Evolutionary conservation across 2,113 vertebrate species (phyloP).

Genomic region (Polypterus senegalus): DNA sequence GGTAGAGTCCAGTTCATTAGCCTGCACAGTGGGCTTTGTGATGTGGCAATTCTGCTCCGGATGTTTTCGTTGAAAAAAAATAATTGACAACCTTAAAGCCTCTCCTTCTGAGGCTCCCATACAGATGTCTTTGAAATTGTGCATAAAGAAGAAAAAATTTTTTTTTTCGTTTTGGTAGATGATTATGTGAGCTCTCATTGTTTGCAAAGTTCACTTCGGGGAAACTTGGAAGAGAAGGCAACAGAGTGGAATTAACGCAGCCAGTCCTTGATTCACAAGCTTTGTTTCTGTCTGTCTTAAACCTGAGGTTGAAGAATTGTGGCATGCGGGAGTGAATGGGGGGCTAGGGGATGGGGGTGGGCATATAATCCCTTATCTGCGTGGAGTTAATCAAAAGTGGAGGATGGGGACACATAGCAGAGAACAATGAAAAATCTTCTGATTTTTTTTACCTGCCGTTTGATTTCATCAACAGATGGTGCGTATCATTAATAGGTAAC

Average conservation of each 20-base stretch:
- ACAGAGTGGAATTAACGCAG: constrained; percentile 4
- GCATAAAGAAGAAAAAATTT: constrained; percentile 2
- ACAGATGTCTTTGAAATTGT: constrained; percentile 4
- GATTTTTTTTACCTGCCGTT: too few relatives aligned
- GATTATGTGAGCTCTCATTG: constrained; percentile 1
- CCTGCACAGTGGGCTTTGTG: constrained; percentile 25
- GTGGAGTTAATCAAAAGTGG: too few relatives aligned
- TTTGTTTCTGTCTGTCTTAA: too few relatives aligned
- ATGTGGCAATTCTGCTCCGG: constrained; percentile 18
- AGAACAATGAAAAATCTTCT: too few relatives aligned
- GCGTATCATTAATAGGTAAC: too few relatives aligned
- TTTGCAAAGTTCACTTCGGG: constrained; percentile 4
- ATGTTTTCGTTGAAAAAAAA: constrained; percentile 24
- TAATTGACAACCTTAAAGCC: constrained; percentile 34
- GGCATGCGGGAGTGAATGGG: too few relatives aligned
- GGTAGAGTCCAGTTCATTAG: constrained; percentile 24
- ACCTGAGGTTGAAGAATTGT: too few relatives aligned
- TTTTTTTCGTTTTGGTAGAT: constrained; percentile 4
- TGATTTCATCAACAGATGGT: too few relatives aligned
- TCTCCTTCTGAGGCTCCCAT: not conserved
- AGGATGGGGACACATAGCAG: too few relatives aligned
- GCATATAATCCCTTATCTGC: too few relatives aligned
- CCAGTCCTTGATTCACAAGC: not conserved
- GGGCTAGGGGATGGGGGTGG: too few relatives aligned
- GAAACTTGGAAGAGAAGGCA: not conserved